A percentile compares a stretch with the other conserved stretches of the same genome.
Conservation (phyloP, 2,797 vertebrate genomes). For the Glyptemys insculpta region DNA sequence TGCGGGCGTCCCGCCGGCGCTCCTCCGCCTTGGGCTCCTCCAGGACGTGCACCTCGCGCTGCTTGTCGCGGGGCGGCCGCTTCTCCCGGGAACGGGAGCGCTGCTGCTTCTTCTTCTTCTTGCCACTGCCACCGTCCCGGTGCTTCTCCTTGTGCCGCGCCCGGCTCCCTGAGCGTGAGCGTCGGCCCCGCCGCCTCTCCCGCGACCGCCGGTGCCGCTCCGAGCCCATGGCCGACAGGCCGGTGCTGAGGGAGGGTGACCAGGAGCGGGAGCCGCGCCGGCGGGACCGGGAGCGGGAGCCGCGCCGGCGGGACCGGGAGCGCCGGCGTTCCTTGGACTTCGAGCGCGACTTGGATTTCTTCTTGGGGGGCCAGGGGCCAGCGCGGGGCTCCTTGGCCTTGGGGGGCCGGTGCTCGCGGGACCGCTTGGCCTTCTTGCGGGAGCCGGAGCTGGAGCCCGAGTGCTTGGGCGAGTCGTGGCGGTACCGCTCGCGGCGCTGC, state of each 20-base stretch:
- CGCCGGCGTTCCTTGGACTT: conserved; percentile 74
- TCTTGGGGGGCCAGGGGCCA: conserved; percentile 70
- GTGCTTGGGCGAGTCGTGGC: conserved; percentile 77
- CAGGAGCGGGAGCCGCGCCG: conserved; percentile 79
- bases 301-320: conserved; percentile 75
- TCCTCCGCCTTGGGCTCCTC: conserved; percentile 61
- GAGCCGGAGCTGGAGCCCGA: conserved; percentile 59
- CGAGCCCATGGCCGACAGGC: conserved; percentile 65
- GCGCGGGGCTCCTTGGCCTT: conserved; percentile 66
- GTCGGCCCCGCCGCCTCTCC: conserved; percentile 69
- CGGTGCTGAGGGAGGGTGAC: conserved; percentile 67
- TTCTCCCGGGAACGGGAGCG: conserved; percentile 79
- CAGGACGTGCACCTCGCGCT: conserved; percentile 55
- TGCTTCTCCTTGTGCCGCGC: conserved; percentile 79
- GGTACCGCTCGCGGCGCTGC: conserved; percentile 88
- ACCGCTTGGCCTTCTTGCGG: conserved; percentile 71
- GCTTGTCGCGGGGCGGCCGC: conserved; percentile 64
- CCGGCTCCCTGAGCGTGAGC: conserved; percentile 68
- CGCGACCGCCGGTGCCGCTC: conserved; percentile 65
- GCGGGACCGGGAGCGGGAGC: conserved; percentile 75
- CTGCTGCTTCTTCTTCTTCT: conserved; percentile 81
- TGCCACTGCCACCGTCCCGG: conserved; percentile 76
- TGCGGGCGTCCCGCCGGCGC: conserved; percentile 83
- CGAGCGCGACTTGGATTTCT: conserved; percentile 48
- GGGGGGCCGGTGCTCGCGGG: conserved; percentile 62